Evolutionary conservation across 2,113 vertebrate species (phyloP), one percentile per base, ranked within the genome.

Genomic region (Hippocampus barbouri): DNA sequence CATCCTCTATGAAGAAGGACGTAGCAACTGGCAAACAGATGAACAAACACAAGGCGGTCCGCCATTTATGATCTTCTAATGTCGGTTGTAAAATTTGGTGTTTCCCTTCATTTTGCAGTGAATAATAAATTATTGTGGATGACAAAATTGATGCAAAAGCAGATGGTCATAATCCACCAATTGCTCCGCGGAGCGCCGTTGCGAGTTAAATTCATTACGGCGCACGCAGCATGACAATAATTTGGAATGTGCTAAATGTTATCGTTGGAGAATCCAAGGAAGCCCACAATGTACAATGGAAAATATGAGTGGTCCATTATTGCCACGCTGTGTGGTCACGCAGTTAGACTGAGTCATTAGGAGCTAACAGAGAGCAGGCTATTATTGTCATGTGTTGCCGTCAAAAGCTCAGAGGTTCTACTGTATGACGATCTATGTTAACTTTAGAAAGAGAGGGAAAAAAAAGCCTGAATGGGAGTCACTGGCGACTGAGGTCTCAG

Each of bases 401-500:
- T 51, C 11, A 6, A 69, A 63, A 47, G 43, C 41, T 40, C 59
- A 64, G 14, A 43, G 11, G 51, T 30, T 61, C 21, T 27, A 30
- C 63, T 34, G 49, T 40, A 30, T 66, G 66, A 74, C 38, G 73
- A 69, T 68, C 23, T 77, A 56, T 5, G 25, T 66, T 51, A 21
- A 59, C 77, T 54, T 43, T 51, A 68, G 69, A 76, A 82, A 76
- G 54, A 73, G 54, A 45, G 71, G 73, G 54, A 1, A 23, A 53
- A 78, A 74, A 72, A 78, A 53, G 61, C 43, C 66, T 64, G 53
- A 49, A 82, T 80, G 65, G 73, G 79, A 83, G 71, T 76, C 63
- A 74, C 34, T 47, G 72, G 62, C 56, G 56, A 83, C 71, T 15
- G 30, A 25, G 27, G 49, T 67, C 21, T 62, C n/a, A 41, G 71